Evolutionary conservation across 2,888 invertebrate species (phyloP).

Genomic region (Chrysomela aeneicollis): DNA sequence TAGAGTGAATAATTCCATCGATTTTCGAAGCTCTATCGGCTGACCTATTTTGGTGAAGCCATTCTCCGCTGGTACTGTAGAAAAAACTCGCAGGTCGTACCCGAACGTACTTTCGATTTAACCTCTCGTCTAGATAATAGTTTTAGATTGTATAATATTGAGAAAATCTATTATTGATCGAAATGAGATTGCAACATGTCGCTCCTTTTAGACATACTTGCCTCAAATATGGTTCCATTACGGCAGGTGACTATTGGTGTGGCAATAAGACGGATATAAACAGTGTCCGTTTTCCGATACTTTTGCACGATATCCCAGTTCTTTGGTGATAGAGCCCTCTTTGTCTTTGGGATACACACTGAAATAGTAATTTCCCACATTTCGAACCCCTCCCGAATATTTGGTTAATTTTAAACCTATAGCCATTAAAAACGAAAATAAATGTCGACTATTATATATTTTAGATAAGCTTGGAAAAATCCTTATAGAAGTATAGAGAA

Average conservation of each 20-base stretch:
- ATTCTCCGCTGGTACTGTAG: background rate
- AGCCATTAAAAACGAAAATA: too few relatives aligned
- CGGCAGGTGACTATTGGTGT: background rate
- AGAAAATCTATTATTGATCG: constrained; percentile 10
- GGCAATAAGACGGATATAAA: background rate
- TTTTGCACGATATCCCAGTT: too few relatives aligned
- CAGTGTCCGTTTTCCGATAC: background rate
- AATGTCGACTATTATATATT: too few relatives aligned
- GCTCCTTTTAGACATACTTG: background rate
- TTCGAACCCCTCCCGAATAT: too few relatives aligned
- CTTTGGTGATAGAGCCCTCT: too few relatives aligned
- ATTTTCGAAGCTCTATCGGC: background rate
- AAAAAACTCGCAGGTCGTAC: constrained; percentile 1
- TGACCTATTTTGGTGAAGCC: background rate
- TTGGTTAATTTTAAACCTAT: too few relatives aligned
- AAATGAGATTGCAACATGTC: constrained; percentile 6
- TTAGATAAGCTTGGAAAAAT: too few relatives aligned
- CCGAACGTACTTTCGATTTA: constrained; percentile 14
- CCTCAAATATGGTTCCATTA: background rate
- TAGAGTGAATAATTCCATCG: too few relatives aligned
- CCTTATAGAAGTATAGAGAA: too few relatives aligned
- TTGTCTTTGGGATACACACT: too few relatives aligned
- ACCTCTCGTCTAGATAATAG: constrained; percentile 9
- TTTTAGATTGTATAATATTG: constrained; percentile 12
- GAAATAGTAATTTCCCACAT: too few relatives aligned